Percentiles rank a stretch among this genome's conserved stretches.
phyloP scores from a whole-genome alignment of 2,797 vertebrate species.

The Triplophysa bombifrons region DNA sequence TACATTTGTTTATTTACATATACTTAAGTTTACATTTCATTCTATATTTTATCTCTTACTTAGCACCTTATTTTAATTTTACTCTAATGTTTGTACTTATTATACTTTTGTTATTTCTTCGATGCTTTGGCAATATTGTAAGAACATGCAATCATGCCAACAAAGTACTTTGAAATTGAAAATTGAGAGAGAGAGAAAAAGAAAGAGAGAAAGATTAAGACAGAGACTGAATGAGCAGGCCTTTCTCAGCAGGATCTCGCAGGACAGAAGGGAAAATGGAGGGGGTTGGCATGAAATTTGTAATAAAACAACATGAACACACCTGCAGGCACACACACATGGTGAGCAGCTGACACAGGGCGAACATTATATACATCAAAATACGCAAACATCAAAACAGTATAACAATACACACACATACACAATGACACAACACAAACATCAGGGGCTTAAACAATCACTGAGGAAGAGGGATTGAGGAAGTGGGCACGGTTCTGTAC shows the following conservation, averaged over 20 bases:
- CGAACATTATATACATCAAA: not conserved
- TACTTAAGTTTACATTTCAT: no score
- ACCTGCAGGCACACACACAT: slow-evolving; percentile 30
- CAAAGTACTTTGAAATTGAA: no score
- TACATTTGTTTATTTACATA: no score
- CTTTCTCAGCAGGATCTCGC: slow-evolving; percentile 39
- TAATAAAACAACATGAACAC: slow-evolving; percentile 45
- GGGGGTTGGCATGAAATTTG: slow-evolving; percentile 42
- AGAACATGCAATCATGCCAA: no score
- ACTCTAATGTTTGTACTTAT: no score
- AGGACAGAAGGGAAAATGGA: slow-evolving; percentile 49
- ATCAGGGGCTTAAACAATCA: slow-evolving; percentile 27
- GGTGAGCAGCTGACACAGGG: not conserved
- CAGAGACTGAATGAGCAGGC: slow-evolving; percentile 3
- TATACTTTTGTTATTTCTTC: no score
- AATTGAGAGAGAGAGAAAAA: not conserved
- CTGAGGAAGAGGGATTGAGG: slow-evolving; percentile 22
- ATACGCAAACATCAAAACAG: not conserved
- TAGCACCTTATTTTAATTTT: no score
- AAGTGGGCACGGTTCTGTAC: slow-evolving; percentile 24
- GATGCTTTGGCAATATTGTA: no score
- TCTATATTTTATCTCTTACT: no score
- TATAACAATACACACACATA: slow-evolving; percentile 9
- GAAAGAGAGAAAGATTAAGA: slow-evolving; percentile 21
- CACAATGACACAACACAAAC: not conserved